A percentile compares a stretch with the other conserved stretches of the same genome.
phyloP scores from a whole-genome alignment of 2,113 vertebrate species.

The Channa argus region DNA sequence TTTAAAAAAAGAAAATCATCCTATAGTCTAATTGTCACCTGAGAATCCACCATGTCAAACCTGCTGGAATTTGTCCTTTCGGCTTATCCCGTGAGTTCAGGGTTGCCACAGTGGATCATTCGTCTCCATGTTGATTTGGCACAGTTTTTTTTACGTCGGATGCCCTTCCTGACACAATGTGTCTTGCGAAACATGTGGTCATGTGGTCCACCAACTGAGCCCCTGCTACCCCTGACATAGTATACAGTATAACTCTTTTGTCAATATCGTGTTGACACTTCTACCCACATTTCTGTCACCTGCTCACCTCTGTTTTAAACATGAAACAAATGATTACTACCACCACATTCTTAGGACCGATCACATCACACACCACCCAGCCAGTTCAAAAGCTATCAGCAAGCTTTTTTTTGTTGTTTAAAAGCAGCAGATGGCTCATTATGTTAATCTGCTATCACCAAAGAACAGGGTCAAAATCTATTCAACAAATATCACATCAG shows the following conservation, averaged over 20 bases:
- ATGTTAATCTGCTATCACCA: not conserved
- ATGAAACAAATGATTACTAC: not conserved
- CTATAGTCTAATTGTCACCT: constrained; percentile 4
- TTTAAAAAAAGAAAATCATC: too few relatives aligned
- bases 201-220: too few relatives aligned
- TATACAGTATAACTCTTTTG: too few relatives aligned
- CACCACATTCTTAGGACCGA: not conserved
- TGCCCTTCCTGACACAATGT: not conserved
- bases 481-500: not conserved
- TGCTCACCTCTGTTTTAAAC: not conserved
- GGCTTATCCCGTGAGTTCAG: too few relatives aligned
- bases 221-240: too few relatives aligned
- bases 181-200: not conserved
- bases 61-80: not conserved
- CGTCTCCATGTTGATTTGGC: too few relatives aligned
- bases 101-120: too few relatives aligned
- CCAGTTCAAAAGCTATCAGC: not conserved
- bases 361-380: not conserved
- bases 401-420: not conserved
- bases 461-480: not conserved
- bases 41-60: not conserved
- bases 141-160: too few relatives aligned
- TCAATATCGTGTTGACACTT: not conserved
- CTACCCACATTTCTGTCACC: not conserved
- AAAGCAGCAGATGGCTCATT: constrained; percentile 26